Percentiles rank a stretch among this genome's conserved stretches.
Conservation (phyloP, 2,113 vertebrate genomes). For the Oncorhynchus clarkii region DNA sequence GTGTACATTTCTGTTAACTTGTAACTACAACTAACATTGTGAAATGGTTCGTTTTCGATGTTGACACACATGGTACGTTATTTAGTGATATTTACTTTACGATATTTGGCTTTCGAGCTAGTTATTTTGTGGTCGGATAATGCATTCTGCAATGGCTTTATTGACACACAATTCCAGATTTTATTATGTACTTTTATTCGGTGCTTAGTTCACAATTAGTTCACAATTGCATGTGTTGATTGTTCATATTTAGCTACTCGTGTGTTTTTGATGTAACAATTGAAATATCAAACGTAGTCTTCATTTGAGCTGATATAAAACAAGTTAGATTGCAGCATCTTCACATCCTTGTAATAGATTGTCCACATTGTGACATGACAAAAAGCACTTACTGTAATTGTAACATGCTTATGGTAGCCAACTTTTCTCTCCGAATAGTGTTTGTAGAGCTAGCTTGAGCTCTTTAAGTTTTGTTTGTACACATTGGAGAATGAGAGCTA, state of each 20-base stretch:
- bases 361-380: neutral
- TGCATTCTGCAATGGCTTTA: neutral
- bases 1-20: too few species aligned
- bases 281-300: neutral
- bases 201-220: neutral
- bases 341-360: neutral
- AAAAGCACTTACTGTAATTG: neutral
- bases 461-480: constrained; percentile 43
- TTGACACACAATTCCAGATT: neutral
- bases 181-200: neutral
- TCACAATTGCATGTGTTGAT: neutral
- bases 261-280: neutral
- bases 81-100: neutral
- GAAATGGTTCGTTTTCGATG: neutral
- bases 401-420: neutral
- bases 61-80: neutral
- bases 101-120: neutral
- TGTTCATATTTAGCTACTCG: neutral
- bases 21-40: neutral
- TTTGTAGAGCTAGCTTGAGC: neutral
- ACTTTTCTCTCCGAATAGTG: neutral
- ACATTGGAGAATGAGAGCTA: constrained; percentile 63
- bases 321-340: neutral
- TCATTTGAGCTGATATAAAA: neutral
- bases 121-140: neutral